phyloP scores from a whole-genome alignment of 2,113 vertebrate genomes.

The cat (Felis catus) region F.catus_Fca126_mat1.0 CM031423.1:24339001-24339500 shows the following conservation, averaged over 20 bases:
- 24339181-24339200: neutral
- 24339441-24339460: no score
- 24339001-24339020: neutral
- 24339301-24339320: neutral
- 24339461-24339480: no score
- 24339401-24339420: no score
- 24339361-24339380: neutral
- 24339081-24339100: no score
- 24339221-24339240: neutral
- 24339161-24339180: neutral
- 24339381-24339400: no score
- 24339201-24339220: neutral
- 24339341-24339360: neutral
- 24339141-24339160: neutral
- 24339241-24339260: neutral
- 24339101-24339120: no score
- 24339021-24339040: neutral
- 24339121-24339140: neutral
- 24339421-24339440: no score
- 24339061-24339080: neutral
- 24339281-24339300: neutral
- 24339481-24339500: no score
- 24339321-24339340: neutral
- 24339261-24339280: neutral
- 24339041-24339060: neutral